Percentiles rank a stretch among this genome's conserved stretches.
Evolutionary conservation across 2,113 vertebrate species (phyloP).

Genomic region (Python bivittatus): DNA sequence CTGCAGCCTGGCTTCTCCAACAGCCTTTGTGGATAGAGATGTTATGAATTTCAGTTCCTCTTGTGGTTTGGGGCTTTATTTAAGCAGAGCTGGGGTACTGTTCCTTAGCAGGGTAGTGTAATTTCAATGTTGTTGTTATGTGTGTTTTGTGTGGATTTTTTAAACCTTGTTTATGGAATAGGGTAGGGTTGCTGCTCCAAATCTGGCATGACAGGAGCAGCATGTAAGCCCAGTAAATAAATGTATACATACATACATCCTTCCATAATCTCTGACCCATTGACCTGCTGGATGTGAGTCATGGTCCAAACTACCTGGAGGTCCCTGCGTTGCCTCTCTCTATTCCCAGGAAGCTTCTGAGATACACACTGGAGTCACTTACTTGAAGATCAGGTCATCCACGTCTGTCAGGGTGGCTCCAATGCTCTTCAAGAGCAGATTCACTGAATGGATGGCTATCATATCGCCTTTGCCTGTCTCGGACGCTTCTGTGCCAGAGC

Average conservation of each 20-base stretch:
- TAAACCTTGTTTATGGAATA: background rate
- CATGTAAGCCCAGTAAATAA: background rate
- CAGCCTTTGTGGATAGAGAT: background rate
- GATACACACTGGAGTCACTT: constrained; percentile 48
- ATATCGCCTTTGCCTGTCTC: constrained; percentile 76
- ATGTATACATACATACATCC: background rate
- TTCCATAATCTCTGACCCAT: background rate
- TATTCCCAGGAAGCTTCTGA: background rate
- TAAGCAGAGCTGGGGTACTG: background rate
- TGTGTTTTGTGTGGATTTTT: background rate
- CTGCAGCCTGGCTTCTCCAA: background rate
- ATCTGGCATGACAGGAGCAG: background rate
- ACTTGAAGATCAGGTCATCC: constrained; percentile 97
- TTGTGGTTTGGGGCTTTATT: background rate
- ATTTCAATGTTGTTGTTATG: background rate
- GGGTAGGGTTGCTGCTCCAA: background rate
- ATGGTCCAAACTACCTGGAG: background rate
- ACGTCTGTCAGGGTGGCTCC: constrained; percentile 96
- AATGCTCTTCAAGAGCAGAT: constrained; percentile 93
- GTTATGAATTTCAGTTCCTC: background rate
- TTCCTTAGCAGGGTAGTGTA: background rate
- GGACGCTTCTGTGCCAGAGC: constrained; percentile 80
- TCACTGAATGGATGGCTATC: constrained; percentile 87
- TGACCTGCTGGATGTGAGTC: background rate
- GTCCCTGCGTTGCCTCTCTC: background rate